These are phyloP conservation scores for Dasypus novemcinctus DNA, from an alignment of 2,113 vertebrate genomes.

Conservation along the genomic window DNA sequence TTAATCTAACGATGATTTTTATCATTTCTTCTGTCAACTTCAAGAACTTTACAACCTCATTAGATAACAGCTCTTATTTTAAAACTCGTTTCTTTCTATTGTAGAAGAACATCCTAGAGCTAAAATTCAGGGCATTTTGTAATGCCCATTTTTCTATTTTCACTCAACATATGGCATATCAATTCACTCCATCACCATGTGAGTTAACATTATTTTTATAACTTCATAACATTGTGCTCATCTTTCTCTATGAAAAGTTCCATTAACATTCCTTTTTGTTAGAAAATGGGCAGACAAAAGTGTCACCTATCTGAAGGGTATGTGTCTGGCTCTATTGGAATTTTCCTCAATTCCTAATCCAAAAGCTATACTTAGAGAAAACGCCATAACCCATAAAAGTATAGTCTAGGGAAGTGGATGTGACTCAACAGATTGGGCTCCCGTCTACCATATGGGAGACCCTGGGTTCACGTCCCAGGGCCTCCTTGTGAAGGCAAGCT, in stretches of 20 bases:
- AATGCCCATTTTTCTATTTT: not conserved
- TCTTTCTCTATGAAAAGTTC: conserved; percentile 31
- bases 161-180: not conserved
- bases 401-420: no score
- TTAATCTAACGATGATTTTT: conserved; percentile 70
- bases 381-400: not conserved
- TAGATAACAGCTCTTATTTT: not conserved
- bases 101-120: not conserved
- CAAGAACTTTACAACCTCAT: not conserved
- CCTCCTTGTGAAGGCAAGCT: no score
- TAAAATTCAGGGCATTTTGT: conserved; percentile 12
- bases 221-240: conserved; percentile 31
- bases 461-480: no score
- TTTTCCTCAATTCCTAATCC: conserved; percentile 11
- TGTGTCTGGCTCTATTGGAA: conserved; percentile 14
- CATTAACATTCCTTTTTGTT: conserved; percentile 44
- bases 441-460: no score
- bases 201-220: conserved; percentile 50
- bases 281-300: conserved; percentile 29
- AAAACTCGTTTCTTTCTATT: conserved; percentile 8
- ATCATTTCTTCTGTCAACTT: conserved; percentile 63
- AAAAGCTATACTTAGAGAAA: conserved; percentile 35
- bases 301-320: conserved; percentile 5
- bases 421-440: no score
- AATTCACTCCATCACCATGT: not conserved